Base-by-base conservation (phyloP, 2,888 invertebrate genomes). In the Abscondita cerata region DNA sequence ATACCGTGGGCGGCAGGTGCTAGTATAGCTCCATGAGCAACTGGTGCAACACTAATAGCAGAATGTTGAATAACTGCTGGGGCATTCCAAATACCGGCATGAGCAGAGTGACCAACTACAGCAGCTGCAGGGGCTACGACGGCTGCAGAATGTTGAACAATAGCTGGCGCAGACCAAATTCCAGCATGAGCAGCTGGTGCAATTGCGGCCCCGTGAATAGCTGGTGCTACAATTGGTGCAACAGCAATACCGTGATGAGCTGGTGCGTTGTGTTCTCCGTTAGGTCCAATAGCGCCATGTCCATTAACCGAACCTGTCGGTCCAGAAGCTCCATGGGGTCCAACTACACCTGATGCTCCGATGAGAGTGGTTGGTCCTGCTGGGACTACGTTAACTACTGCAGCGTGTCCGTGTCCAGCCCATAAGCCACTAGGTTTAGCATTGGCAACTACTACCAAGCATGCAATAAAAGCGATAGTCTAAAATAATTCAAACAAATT, bases 381-480 rank as follows among this genome's bases (percentile, higher is more conserved):
- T 3, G 51, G 51, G n/a, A 51, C 51, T 51, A 51, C 51, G 16
- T 51, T 51, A 15, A 13, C 13, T 6, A 46, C 52, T 1, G 20
- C 54, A 25, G 25, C 25, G 6, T 25, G 25, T 6, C 59, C 62
- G 18, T 53, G 55, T 33, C 40, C 46, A 15, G 18, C 59, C n/a
- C 16, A 13, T 15, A 54, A 34, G 19, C 60, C 67, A 20, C 54
- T 55, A 1, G 67, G 70, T 62, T 66, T 69, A 34, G 70, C 69
- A 13, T 34, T 59, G 67, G 70, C 69, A 33, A 56, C 19, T 6
- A 67, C 68, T 20, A 65, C 71, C 67, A 71, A 58, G 60, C 69
- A 66, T 54, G 69, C 71, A 31, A 71, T 62, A n/a, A 66, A 50
- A n/a, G 60, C 67, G 36, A 66, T 46, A 41, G 68, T 60, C 71